A percentile compares a stretch with the other conserved stretches of the same genome.
Evolutionary conservation across 2,797 vertebrate species (phyloP).

Genomic region (Nyctibius grandis): DNA sequence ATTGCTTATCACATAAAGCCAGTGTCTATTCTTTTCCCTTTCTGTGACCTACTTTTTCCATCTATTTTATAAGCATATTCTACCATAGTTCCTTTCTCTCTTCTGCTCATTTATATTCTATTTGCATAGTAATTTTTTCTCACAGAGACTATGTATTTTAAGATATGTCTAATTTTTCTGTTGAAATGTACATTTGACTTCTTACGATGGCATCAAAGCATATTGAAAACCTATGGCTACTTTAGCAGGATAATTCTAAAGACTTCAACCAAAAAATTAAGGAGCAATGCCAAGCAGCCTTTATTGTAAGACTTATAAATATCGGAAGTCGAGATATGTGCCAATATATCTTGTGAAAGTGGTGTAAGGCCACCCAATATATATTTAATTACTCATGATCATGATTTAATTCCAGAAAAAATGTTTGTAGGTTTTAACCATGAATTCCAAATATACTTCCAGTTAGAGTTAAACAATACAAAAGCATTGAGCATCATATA

Average conservation of each 20-base stretch:
- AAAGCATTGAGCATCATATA: not conserved
- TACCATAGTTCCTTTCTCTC: not conserved
- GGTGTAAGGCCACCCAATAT: not conserved
- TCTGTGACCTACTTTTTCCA: slow-evolving; percentile 14
- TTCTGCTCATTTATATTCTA: not conserved
- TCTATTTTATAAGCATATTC: not conserved
- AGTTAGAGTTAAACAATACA: not conserved
- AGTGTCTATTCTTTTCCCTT: not conserved
- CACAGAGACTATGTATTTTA: not conserved
- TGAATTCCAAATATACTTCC: not conserved
- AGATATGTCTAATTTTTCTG: not conserved
- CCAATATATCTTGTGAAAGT: not conserved
- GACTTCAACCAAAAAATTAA: not conserved
- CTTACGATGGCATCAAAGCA: not conserved
- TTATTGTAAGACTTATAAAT: not conserved
- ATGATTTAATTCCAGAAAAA: not conserved
- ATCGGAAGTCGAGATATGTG: not conserved
- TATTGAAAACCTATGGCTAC: not conserved
- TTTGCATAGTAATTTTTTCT: not conserved
- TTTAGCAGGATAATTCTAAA: not conserved
- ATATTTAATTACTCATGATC: not conserved
- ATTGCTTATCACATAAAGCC: slow-evolving; percentile 5
- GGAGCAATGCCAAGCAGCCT: not conserved
- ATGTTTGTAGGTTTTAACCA: not conserved
- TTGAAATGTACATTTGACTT: not conserved